Conservation (phyloP, 1,140 invertebrate species). For the Mactra quadrangularis region DNA sequence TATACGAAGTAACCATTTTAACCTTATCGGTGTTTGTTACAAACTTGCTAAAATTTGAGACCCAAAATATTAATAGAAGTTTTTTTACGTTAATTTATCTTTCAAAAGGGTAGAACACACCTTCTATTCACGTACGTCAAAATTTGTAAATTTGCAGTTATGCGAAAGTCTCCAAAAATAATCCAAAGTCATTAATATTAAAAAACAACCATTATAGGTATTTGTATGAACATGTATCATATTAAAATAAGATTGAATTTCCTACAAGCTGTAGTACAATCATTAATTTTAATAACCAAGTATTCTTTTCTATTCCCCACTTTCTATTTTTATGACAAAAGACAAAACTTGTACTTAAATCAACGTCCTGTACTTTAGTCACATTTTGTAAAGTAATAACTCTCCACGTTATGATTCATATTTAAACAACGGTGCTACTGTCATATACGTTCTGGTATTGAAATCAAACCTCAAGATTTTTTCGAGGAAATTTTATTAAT, state of each 20-base stretch:
- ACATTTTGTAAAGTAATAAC: no score
- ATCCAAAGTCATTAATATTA: conserved; percentile 46
- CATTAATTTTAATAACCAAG: no score
- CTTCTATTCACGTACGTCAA: conserved; percentile 41
- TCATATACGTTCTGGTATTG: no score
- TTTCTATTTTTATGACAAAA: no score
- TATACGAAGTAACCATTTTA: conserved; percentile 13
- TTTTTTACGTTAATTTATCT: conserved; percentile 50
- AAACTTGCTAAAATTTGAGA: conserved; percentile 30
- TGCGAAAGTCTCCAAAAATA: conserved; percentile 38
- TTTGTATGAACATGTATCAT: conserved; percentile 23
- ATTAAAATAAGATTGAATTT: conserved; percentile 27
- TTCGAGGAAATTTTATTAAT: no score
- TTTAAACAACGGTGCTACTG: no score
- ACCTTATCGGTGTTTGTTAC: conserved; percentile 40
- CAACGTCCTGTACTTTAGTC: no score
- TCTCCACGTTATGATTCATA: no score
- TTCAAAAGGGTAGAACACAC: conserved; percentile 26
- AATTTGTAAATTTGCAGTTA: conserved; percentile 19
- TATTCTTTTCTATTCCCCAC: no score
- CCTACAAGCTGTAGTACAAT: background rate
- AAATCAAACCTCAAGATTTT: no score
- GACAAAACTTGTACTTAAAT: no score
- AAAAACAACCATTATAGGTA: conserved; percentile 35
- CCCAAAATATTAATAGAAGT: conserved; percentile 49